phyloP scores from a whole-genome alignment of 2,888 invertebrate species.

The Cephalotes varians region DNA sequence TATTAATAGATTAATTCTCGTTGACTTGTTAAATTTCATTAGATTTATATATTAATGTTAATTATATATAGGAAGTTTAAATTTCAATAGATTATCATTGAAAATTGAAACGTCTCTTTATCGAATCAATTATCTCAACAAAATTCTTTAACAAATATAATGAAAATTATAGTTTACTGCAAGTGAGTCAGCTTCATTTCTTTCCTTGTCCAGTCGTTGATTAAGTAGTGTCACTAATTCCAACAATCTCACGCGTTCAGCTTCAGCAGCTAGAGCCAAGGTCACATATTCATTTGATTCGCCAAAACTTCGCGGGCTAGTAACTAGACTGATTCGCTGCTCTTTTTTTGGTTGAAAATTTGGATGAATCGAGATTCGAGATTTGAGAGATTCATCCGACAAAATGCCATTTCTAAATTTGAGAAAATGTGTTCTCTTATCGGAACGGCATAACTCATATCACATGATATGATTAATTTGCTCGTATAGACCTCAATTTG shows the following conservation, averaged over 20 bases:
- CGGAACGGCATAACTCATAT: background rate
- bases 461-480: background rate
- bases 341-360: conserved; percentile 31
- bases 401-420: conserved; percentile 53
- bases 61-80: too few relatives aligned
- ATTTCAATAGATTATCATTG: too few relatives aligned
- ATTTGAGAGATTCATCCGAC: conserved; percentile 33
- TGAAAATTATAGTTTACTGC: conserved; percentile 67
- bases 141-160: conserved; percentile 76
- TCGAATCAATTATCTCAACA: conserved; percentile 74
- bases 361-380: conserved; percentile 5
- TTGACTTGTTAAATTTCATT: background rate
- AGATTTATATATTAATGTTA: background rate
- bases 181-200: conserved; percentile 80
- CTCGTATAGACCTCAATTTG: conserved; percentile 72
- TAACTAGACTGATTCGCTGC: conserved; percentile 47
- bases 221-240: conserved; percentile 88
- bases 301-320: conserved; percentile 57
- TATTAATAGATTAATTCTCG: background rate
- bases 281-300: conserved; percentile 82
- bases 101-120: background rate
- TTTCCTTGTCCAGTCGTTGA: conserved; percentile 87
- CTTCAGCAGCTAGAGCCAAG: conserved; percentile 88
- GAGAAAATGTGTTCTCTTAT: background rate
- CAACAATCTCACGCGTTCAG: conserved; percentile 88